phyloP scores from a whole-genome alignment of 2,113 vertebrate genomes.

The Boulengeromyrus knoepffleri region DNA sequence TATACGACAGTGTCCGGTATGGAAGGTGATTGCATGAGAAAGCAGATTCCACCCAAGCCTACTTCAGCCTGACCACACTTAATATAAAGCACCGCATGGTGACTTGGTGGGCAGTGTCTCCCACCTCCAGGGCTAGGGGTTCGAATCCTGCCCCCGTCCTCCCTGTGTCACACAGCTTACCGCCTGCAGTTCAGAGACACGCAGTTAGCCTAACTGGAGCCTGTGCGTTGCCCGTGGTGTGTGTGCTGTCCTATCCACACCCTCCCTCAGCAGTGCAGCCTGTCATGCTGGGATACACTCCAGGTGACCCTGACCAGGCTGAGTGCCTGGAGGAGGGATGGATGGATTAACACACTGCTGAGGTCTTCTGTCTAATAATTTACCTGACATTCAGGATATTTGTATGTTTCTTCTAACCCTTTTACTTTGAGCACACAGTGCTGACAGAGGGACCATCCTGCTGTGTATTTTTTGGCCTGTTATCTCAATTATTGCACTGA shows the following conservation, averaged over 20 bases:
- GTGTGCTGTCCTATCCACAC: background rate
- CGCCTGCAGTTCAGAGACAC: background rate
- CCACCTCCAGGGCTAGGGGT: background rate
- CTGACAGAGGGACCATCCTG: background rate
- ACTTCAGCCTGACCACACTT: background rate
- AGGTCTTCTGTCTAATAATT: slow-evolving; percentile 5
- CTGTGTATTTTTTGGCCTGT: background rate
- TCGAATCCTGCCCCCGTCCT: background rate
- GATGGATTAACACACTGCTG: background rate
- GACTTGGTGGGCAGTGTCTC: background rate
- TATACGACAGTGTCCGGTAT: background rate
- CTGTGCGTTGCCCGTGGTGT: background rate
- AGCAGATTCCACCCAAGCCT: background rate
- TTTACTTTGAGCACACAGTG: background rate
- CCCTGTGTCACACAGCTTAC: background rate
- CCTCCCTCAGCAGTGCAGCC: background rate
- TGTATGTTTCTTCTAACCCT: background rate
- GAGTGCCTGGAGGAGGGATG: background rate
- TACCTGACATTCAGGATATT: background rate
- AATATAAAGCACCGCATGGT: background rate
- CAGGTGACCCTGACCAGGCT: background rate
- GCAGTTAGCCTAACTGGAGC: background rate
- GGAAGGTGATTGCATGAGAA: background rate
- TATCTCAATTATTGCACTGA: background rate
- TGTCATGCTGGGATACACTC: background rate